These are phyloP conservation scores for Harpalus rubripes DNA, from an alignment of 2,888 invertebrate genomes.

Conservation along the genomic window DNA sequence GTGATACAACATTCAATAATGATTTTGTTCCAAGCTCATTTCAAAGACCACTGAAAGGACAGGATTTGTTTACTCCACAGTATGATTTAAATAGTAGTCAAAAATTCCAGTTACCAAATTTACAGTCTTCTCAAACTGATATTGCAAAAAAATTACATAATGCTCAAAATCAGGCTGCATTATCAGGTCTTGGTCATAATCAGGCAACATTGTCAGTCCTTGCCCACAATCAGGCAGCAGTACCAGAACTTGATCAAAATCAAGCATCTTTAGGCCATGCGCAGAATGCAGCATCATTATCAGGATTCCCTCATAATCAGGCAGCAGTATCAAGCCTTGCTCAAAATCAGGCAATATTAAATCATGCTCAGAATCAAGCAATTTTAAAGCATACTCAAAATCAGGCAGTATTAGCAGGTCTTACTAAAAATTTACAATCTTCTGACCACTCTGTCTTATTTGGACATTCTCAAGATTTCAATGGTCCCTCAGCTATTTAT, in stretches of 20 bases:
- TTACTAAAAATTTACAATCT: background rate
- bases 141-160: background rate
- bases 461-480: background rate
- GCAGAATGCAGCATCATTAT: constrained; percentile 68
- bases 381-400: no score
- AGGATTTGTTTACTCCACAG: background rate
- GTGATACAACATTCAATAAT: constrained; percentile 10
- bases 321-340: no score
- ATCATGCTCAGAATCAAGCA: no score
- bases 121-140: background rate
- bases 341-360: no score
- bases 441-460: background rate
- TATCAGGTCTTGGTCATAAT: constrained; percentile 75
- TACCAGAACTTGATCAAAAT: background rate
- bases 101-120: background rate
- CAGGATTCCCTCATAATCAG: no score
- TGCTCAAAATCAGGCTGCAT: background rate
- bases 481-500: background rate
- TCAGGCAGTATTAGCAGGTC: no score
- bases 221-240: constrained; percentile 71
- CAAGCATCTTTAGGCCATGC: no score
- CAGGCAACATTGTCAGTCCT: constrained; percentile 78
- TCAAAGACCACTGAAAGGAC: background rate
- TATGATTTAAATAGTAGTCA: background rate
- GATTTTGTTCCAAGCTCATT: constrained; percentile 20